Evolutionary conservation across 2,888 invertebrate genomes (phyloP), one percentile per base, ranked within the genome.

Genomic region (Drosophila crucigera): DNA sequence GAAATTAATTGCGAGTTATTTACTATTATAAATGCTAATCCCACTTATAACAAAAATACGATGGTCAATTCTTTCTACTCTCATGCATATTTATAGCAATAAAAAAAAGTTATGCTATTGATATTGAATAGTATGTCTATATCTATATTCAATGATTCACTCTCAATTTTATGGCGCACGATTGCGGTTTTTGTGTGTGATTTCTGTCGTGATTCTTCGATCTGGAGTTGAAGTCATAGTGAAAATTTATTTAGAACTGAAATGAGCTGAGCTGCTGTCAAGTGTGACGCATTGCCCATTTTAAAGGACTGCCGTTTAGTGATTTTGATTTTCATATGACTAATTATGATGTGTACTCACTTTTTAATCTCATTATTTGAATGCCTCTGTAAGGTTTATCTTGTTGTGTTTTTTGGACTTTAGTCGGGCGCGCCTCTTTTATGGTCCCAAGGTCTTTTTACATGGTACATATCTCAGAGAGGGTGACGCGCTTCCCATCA

Each of bases 401-500:
- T 39, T 59, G 10, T 49, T 6, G 16, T 50, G 54, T 33, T 61
- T 49, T 68, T 68, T 47, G 55, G 31, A 63, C 60, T 74, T 64
- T 52, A 50, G 47, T 56, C 56, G 66, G 43, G 66, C 52, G 35
- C 67, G 64, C 47, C 49, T 67, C 59, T 66, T 75, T 80, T 67
- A 60, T 59, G 61, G 14, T 19, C 28, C 25, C 35, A 58, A 47
- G 52, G 43, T 28, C 28, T 39, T 43, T 43, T 60, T 68, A 28
- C 22, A 52, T 61, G 11, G 28, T 52, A 50, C 47, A 55, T 43
- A 68, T 61, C 73, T 63, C 65, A 78, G 77, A 68, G 60, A 52
- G 37, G 54, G 68, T 43, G 78, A 58, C 78, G 78, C 72, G 55
- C 11, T 56, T 10, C 25, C 37, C 67, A 68, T 14, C 72, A 60